Base-by-base conservation (phyloP, 2,797 vertebrate species). In the Macropus fuliginosus region DNA sequence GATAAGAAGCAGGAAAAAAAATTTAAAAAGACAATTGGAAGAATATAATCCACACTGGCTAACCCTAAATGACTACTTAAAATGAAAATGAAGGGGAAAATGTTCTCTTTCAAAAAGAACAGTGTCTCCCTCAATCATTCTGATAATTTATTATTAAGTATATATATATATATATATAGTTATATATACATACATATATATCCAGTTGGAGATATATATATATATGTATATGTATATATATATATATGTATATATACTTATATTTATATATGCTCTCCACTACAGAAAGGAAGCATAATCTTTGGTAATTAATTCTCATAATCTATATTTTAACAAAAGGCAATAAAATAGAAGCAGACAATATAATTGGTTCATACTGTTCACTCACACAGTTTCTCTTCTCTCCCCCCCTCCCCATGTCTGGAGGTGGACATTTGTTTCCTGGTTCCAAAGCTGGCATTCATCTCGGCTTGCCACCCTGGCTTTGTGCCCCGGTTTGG, bases 401-500 rank as follows among this genome's bases (percentile, higher is more conserved):
- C 46, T 50, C 50, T 50, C 94, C 8, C 81, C 81, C 0, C 5
- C 81, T 96, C 0, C 0, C 21, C 40, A 96, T 96, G 94, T 97
- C 91, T 40, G 21, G 81, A 96, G 55, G 28, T 27, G 92, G 94
- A 55, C 59, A 93, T 96, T 96, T 96, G 89, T 95, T 96, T 50
- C 92, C 56, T 95, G 50, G 29, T 87, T 97, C 55, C 52, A 97
- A 28, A 92, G 89, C 74, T 97, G 95, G 31, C 8, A 40, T 93
- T 74, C 96, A 97, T 92, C 54, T 96, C 55, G 89, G 92, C 50
- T 91, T 96, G 50, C 96, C 94, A 95, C 81, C 93, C 92, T 96
- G 92, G 92, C 91, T n/a, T 56, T 24, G 95, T 97, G 54, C 54
- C 93, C 46, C 56, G 16, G 55, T 94, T 95, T 96, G 56, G 8